Conservation (phyloP, 2,888 invertebrate species). For the Drosophila pseudotalamancana region DNA sequence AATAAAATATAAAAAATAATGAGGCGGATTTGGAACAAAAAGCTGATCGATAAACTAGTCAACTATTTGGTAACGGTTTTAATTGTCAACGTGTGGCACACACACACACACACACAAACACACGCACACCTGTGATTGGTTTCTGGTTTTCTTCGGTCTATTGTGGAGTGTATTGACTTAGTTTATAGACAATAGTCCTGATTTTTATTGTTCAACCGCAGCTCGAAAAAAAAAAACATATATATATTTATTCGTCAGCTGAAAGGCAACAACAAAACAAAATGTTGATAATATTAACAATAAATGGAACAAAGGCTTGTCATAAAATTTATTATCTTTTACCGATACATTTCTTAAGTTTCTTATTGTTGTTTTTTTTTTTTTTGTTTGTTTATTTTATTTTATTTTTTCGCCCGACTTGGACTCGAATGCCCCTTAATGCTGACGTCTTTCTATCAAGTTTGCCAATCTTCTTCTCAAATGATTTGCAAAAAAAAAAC, state of each 20-base stretch:
- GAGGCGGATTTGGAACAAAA: slow-evolving; percentile 38
- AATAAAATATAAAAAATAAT: slow-evolving; percentile 42
- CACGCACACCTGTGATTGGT: slow-evolving; percentile 7
- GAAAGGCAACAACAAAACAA: slow-evolving; percentile 1
- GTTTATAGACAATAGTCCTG: slow-evolving; percentile 74
- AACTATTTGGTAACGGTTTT: slow-evolving; percentile 72
- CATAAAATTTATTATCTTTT: slow-evolving; percentile 76
- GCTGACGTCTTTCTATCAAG: slow-evolving; percentile 31
- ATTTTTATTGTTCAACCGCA: slow-evolving; percentile 61
- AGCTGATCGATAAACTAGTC: slow-evolving; percentile 34
- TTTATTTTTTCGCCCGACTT: slow-evolving; percentile 7
- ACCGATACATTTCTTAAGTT: slow-evolving; percentile 58
- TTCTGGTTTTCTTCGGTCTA: slow-evolving; percentile 30
- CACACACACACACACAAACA: slow-evolving; percentile 8
- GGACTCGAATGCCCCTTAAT: slow-evolving; percentile 40
- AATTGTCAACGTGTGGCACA: slow-evolving; percentile 54
- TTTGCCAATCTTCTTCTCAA: slow-evolving; percentile 24
- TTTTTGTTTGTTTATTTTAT: background rate
- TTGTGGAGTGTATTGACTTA: slow-evolving; percentile 64
- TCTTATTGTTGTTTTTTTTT: slow-evolving; percentile 18
- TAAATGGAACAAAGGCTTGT: slow-evolving; percentile 64
- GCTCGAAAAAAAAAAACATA: slow-evolving; percentile 13
- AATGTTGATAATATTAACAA: slow-evolving; percentile 63
- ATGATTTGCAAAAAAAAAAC: slow-evolving; percentile 18
- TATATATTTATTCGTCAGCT: slow-evolving; percentile 7